A percentile compares a stretch with the other conserved stretches of the same genome.
These are phyloP conservation scores for Enteromius mattozi DNA, from an alignment of 2,797 vertebrate species.

Conservation along the genomic window DNA sequence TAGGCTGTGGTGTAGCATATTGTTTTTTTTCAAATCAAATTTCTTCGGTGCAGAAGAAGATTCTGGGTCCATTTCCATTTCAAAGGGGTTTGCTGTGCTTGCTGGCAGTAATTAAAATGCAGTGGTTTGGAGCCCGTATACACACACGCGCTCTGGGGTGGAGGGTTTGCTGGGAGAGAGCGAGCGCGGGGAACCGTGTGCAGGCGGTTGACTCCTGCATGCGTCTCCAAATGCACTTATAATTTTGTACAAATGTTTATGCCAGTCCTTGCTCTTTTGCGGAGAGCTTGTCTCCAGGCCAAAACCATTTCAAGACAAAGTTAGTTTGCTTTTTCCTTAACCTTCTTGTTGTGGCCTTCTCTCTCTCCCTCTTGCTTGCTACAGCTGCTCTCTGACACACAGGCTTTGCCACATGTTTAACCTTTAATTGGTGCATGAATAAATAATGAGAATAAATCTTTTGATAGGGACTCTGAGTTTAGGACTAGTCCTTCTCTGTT, in stretches of 20 bases:
- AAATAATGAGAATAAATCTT: slow-evolving; percentile 60
- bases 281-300: slow-evolving; percentile 86
- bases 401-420: slow-evolving; percentile 59
- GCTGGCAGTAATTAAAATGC: slow-evolving; percentile 99
- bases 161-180: slow-evolving; percentile 82
- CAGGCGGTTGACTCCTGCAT: slow-evolving; percentile 86
- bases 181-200: slow-evolving; percentile 77
- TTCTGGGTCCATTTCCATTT: slow-evolving; percentile 95
- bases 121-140: slow-evolving; percentile 87
- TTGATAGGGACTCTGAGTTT: slow-evolving; percentile 54
- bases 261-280: slow-evolving; percentile 86
- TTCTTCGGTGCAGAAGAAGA: slow-evolving; percentile 91
- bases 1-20: slow-evolving; percentile 89
- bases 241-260: slow-evolving; percentile 91
- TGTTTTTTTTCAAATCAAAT: slow-evolving; percentile 91
- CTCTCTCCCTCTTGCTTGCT: slow-evolving; percentile 77
- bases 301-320: slow-evolving; percentile 86
- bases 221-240: slow-evolving; percentile 88
- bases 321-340: slow-evolving; percentile 83
- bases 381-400: slow-evolving; percentile 78
- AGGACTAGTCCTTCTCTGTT: slow-evolving; percentile 30
- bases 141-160: slow-evolving; percentile 70
- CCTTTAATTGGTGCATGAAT: slow-evolving; percentile 64
- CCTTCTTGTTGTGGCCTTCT: slow-evolving; percentile 86
- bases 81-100: slow-evolving; percentile 92